Percentiles rank a stretch among this genome's conserved stretches.
Conservation (phyloP, 2,797 vertebrate genomes). For the Tolypeutes matacus region DNA sequence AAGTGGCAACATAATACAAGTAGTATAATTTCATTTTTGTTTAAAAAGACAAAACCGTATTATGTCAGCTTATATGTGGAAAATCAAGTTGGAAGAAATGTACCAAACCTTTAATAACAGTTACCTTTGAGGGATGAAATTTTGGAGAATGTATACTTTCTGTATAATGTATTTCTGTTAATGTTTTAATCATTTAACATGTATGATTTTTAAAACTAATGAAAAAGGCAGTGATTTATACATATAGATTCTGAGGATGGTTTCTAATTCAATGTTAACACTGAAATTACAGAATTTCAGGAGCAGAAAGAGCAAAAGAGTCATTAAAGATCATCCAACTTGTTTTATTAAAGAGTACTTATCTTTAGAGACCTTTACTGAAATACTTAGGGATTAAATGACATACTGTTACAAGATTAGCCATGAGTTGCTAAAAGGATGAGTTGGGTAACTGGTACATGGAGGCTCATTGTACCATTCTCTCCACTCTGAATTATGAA, state of each 20-base stretch:
- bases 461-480: not conserved
- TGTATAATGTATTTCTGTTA: not conserved
- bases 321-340: not conserved
- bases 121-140: conserved; percentile 38
- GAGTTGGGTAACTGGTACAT: not conserved
- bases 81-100: conserved; percentile 51
- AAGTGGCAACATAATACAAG: not conserved
- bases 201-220: conserved; percentile 8
- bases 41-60: not conserved
- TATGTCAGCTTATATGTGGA: not conserved
- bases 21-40: not conserved
- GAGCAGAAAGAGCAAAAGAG: not conserved
- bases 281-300: conserved; percentile 51
- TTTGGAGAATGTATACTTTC: not conserved
- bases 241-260: not conserved
- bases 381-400: not conserved
- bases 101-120: conserved; percentile 30
- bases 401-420: not conserved
- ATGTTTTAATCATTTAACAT: conserved; percentile 22
- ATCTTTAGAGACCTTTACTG: not conserved
- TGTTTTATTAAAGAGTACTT: not conserved
- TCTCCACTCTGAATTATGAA: not conserved
- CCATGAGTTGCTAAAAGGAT: not conserved
- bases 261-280: not conserved
- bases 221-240: not conserved